A percentile compares a stretch with the other conserved stretches of the same genome.
Evolutionary conservation across 2,888 invertebrate genomes (phyloP).

Genomic region (Gibbula magus): DNA sequence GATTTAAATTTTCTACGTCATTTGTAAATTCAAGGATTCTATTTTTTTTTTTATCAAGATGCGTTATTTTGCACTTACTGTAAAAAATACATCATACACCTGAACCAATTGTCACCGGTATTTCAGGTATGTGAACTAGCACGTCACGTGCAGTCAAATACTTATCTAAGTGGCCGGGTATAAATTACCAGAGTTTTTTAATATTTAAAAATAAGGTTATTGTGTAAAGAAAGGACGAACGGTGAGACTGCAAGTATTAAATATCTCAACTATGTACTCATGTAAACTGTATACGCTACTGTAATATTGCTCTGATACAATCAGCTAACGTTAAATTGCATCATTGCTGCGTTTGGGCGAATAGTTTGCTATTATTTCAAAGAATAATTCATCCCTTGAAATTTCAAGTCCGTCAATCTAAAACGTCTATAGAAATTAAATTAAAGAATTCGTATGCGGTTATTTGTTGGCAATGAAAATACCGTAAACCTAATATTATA

Average conservation of each 20-base stretch:
- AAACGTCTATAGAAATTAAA: too few relatives aligned
- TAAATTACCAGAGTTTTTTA: not conserved
- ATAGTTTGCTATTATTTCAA: not conserved
- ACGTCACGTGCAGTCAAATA: not conserved
- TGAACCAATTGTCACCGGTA: not conserved
- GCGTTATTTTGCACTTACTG: too few relatives aligned
- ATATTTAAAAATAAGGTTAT: not conserved
- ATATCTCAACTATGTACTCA: not conserved
- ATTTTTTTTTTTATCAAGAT: too few relatives aligned
- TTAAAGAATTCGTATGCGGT: too few relatives aligned
- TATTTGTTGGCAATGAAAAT: too few relatives aligned
- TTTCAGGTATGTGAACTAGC: not conserved
- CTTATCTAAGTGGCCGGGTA: not conserved
- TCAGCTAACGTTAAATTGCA: not conserved
- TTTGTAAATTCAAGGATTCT: too few relatives aligned
- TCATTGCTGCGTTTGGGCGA: not conserved
- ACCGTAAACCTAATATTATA: too few relatives aligned
- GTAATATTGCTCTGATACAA: not conserved
- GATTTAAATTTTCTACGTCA: too few relatives aligned
- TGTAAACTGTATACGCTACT: not conserved
- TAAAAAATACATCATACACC: too few relatives aligned
- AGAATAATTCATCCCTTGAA: too few relatives aligned
- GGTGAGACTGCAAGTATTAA: not conserved
- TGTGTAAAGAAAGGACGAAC: not conserved
- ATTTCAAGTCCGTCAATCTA: too few relatives aligned